Conservation (phyloP, 2,888 invertebrate species). For the Philonicus albiceps region DNA sequence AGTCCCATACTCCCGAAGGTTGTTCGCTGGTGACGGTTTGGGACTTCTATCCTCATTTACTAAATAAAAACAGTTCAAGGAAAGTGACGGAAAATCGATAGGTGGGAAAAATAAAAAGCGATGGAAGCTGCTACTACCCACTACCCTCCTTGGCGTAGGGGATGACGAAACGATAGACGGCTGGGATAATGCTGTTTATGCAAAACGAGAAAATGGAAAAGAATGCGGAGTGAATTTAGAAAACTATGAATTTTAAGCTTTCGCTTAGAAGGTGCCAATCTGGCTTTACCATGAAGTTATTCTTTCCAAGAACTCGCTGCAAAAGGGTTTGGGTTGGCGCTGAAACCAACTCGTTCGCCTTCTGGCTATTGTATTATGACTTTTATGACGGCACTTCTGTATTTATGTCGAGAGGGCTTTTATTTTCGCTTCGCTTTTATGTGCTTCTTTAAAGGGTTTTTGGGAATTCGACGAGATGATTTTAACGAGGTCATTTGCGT, state of each 20-base stretch:
- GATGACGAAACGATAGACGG: neutral
- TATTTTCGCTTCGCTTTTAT: neutral
- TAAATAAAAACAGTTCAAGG: constrained; percentile 1
- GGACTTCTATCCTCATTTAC: neutral
- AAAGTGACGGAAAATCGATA: constrained; percentile 34
- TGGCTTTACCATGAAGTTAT: constrained; percentile 2
- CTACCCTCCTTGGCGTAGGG: neutral
- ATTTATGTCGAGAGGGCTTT: constrained; percentile 10
- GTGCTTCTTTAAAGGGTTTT: neutral
- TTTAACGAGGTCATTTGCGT: neutral
- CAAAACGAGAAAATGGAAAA: neutral
- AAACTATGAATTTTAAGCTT: constrained; percentile 25
- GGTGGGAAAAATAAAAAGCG: constrained; percentile 6
- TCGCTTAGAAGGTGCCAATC: constrained; percentile 23
- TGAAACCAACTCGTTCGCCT: neutral
- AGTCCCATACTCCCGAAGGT: neutral
- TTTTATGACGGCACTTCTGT: neutral
- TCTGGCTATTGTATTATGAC: constrained; percentile 7
- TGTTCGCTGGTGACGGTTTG: neutral
- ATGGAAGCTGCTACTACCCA: neutral
- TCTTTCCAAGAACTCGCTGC: neutral
- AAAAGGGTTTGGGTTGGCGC: neutral
- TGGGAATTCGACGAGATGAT: neutral
- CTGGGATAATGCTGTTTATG: neutral
- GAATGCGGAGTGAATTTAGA: neutral